Evolutionary conservation across 2,888 invertebrate species (phyloP), one percentile per base, ranked within the genome.

Genomic region (Cristatella mucedo): DNA sequence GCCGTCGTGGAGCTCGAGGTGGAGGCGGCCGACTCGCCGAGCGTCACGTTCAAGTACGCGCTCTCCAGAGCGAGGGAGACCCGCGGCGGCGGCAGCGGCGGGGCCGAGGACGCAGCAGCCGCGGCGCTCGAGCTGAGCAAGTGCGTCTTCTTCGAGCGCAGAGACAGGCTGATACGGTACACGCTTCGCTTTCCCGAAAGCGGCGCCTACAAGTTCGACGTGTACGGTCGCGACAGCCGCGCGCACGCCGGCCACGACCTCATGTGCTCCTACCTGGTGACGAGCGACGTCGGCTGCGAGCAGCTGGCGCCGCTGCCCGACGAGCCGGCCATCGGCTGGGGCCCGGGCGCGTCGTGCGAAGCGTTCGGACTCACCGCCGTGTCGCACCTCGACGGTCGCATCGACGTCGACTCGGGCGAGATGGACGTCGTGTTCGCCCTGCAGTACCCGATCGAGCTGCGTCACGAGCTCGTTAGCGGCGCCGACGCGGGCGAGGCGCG

Each of bases 261-360:
- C 33, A 51, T 53, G 6, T 60, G 58, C 43, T 55, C 60, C 13
- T 61, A 62, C 46, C 46, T 61, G 13, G 55, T 62, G 19, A 44
- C 50, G 24, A 59, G 60, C 43, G 44, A 49, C 2, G 44, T 50
- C 19, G 48, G 56, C 5, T 52, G 54, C 42, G 46, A 49, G 29
- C 50, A 54, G 34, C 54, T 55, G 41, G 40, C 55, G 29, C 57
- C 58, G 1, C 41, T 61, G 40, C 60, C 61, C 2, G 60, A 58
- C 44, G 50, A 52, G 26, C 61, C 61, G 3, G 55, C 56, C 1
- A 50, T 62, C 22, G 61, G 61, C 9, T 61, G 59, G 60, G 59
- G 60, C 19, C 57, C 58, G 2, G 55, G 55, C 4, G 47, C 46
- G 4, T 55, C 56, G 32, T 53, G 53, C 5, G 50, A 53, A 31